Evolutionary conservation across 2,797 vertebrate species (phyloP), one percentile per base, ranked within the genome.

Genomic region (Phataginus tetradactyla): DNA sequence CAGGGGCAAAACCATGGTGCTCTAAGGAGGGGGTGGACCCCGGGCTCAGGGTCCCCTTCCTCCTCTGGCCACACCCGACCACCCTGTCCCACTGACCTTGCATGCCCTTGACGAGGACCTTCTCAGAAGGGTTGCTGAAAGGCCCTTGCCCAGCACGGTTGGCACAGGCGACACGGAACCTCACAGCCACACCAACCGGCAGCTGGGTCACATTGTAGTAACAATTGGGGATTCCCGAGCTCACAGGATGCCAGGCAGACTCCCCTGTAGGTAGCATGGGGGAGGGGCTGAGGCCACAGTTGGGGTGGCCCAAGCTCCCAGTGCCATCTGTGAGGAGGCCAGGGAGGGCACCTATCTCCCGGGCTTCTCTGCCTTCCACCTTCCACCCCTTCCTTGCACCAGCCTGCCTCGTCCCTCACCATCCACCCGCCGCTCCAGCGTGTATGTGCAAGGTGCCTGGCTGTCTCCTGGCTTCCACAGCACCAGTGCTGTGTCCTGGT

Each of bases 141-240:
- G 99, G 99, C 14, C 99, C 99, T 96, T 99, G 99, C 20, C 99
- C 99, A 0, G 99, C 99, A 91, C 99, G 99, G 97, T 99, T 99
- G 79, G 99, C 99, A 97, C 99, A 99, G 68, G 99, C 99, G 97
- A 99, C 99, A n/a, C 99, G 99, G 98, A 99, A 99, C 95, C 98
- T 99, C 98, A 99, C 98, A 0, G 98, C 37, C 81, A 98, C 97
- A 14, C 99, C 98, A 0, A 98, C 37, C 66, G 99, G 99, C 94
- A 99, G 98, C 71, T 99, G 99, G 0, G 98, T 99, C 94, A 99
- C 99, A 0, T 99, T 99, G 98, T 99, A 99, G 98, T 99, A 99
- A 98, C 99, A 99, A 98, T 99, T 99, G 0, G 98, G 95, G 42
- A 99, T 99, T 66, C 99, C 99, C 0, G 99, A 99, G 86, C 99